These are phyloP conservation scores for Nycticryphes semicollaris DNA, from an alignment of 2,113 vertebrate species.

Conservation along the genomic window DNA sequence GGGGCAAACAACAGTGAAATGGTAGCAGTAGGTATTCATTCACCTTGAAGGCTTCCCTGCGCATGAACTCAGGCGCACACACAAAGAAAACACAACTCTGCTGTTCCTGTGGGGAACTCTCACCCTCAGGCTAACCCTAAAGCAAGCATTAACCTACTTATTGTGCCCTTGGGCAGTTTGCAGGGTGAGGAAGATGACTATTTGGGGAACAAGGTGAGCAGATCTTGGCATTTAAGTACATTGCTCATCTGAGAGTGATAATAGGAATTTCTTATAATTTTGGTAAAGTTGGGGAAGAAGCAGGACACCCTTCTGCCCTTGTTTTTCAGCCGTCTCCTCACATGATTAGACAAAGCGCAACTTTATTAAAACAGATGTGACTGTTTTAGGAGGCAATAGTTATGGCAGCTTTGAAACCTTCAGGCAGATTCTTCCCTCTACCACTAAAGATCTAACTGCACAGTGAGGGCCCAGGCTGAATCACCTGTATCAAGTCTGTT, in stretches of 20 bases:
- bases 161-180: conserved; percentile 53
- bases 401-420: neutral
- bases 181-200: conserved; percentile 37
- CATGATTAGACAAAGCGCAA: neutral
- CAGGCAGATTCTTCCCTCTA: neutral
- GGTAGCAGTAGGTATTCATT: neutral
- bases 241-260: neutral
- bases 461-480: neutral
- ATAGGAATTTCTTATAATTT: neutral
- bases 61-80: neutral
- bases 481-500: neutral
- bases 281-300: neutral
- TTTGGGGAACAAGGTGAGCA: conserved; percentile 37
- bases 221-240: conserved; percentile 15
- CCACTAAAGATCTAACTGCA: neutral
- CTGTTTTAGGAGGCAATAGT: neutral
- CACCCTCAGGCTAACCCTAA: conserved; percentile 73
- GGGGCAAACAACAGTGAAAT: neutral
- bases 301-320: neutral
- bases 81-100: neutral
- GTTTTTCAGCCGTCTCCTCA: neutral
- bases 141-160: conserved; percentile 78
- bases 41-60: neutral
- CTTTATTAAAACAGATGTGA: neutral
- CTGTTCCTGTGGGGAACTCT: conserved; percentile 45